phyloP scores from a whole-genome alignment of 2,113 vertebrate genomes.

The Sphyrna mokarran region DNA sequence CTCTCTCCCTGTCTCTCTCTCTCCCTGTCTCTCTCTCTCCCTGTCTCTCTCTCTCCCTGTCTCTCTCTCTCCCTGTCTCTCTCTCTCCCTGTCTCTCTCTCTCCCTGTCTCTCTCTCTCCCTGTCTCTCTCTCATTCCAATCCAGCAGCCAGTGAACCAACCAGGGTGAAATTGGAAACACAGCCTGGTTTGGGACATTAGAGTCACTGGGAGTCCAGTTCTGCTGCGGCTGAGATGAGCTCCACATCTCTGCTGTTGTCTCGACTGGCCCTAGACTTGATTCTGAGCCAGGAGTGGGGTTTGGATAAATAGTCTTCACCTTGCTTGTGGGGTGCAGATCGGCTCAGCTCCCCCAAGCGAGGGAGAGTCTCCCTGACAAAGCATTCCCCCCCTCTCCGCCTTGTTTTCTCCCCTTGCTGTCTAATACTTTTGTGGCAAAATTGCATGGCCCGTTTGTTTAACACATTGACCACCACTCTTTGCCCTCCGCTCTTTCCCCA shows the following conservation, averaged over 20 bases:
- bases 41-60: too few species aligned
- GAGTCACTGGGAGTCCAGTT: background rate
- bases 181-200: background rate
- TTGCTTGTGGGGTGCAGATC: background rate
- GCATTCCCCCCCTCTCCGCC: background rate
- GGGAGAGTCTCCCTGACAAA: background rate
- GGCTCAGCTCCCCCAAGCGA: background rate
- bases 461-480: too few species aligned
- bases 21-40: too few species aligned
- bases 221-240: background rate
- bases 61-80: too few species aligned
- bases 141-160: background rate
- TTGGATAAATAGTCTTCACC: background rate
- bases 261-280: too few species aligned
- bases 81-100: too few species aligned
- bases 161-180: background rate
- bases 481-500: too few species aligned
- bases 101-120: too few species aligned
- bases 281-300: background rate
- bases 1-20: too few species aligned
- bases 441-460: background rate
- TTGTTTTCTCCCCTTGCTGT: background rate
- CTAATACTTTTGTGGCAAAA: background rate
- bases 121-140: background rate
- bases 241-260: background rate